Evolutionary conservation across 2,797 vertebrate genomes (phyloP), one percentile per base, ranked within the genome.

Genomic region (Melanotaenia trifasciata): DNA sequence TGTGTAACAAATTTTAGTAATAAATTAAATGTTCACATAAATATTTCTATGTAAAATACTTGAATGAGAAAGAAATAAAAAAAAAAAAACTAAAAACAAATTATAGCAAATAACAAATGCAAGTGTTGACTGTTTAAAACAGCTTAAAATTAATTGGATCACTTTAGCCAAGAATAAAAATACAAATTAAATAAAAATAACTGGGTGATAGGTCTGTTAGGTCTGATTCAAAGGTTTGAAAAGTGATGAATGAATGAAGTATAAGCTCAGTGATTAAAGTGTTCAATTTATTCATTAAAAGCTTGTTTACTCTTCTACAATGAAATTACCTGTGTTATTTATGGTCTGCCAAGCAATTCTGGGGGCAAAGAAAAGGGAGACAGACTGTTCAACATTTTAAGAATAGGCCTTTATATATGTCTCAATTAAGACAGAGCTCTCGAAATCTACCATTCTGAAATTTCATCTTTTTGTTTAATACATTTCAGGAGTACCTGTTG

Each of bases 281-380:
- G 56, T 68, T 66, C 63, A 78, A 62, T 81, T 50, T 80, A 62
- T 85, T 89, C 78, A 88, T 85, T 90, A 86, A 80, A 80, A 82
- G 38, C 65, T 84, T 30, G 81, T 84, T 84, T 83, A 71, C 53
- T 68, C 30, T 30, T 38, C 24, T 18, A 43, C 74, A 77, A 74
- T 72, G 66, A 84, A 85, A 84, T 70, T 60, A 81, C 73, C 69
- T 62, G 58, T 59, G 74, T 78, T 64, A 79, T 81, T 77, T 66
- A 83, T 65, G 79, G 76, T 81, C 80, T 74, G 53, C 62, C 54
- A 68, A 22, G 64, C 64, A 70, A 80, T 77, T 83, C 68, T 53
- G 45, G 58, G 30, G 43, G 67, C 61, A 78, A 80, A 82, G 72
- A 72, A 67, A 38, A 69, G 18, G 33, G 64, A 62, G 74, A 76